phyloP scores from a whole-genome alignment of 1,140 invertebrate genomes.

The Nephila pilipes region DNA sequence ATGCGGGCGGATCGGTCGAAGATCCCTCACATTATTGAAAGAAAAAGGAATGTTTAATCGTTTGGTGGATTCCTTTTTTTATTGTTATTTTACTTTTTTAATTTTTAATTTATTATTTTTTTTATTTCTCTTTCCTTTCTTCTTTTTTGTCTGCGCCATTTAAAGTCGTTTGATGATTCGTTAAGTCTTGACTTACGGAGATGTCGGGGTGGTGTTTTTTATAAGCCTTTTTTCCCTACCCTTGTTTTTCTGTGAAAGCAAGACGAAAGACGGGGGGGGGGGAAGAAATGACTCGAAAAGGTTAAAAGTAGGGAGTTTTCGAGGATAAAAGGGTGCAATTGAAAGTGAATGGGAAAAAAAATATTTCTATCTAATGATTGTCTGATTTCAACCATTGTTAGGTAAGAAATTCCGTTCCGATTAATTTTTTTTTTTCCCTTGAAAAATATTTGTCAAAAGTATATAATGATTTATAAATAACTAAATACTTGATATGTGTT shows the following conservation, averaged over 20 bases:
- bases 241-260: background rate
- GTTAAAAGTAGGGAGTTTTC: background rate
- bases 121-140: background rate
- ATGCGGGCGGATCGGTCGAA: slow-evolving; percentile 66
- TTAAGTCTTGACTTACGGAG: background rate
- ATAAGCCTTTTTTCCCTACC: background rate
- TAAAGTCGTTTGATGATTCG: slow-evolving; percentile 24
- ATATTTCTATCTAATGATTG: background rate
- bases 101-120: slow-evolving; percentile 10
- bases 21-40: slow-evolving; percentile 64
- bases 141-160: slow-evolving; percentile 8
- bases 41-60: slow-evolving; percentile 51
- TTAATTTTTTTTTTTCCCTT: background rate
- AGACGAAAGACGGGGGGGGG: background rate
- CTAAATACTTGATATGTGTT: no score
- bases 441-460: background rate
- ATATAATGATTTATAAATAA: background rate
- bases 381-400: background rate
- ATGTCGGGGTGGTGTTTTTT: background rate
- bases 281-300: background rate
- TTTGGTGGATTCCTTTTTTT: background rate
- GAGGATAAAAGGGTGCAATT: background rate
- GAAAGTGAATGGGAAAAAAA: background rate
- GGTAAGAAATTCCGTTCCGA: background rate
- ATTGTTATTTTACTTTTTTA: no score